Base-by-base conservation (phyloP, 2,888 invertebrate genomes). In the Amaurobius ferox region DNA sequence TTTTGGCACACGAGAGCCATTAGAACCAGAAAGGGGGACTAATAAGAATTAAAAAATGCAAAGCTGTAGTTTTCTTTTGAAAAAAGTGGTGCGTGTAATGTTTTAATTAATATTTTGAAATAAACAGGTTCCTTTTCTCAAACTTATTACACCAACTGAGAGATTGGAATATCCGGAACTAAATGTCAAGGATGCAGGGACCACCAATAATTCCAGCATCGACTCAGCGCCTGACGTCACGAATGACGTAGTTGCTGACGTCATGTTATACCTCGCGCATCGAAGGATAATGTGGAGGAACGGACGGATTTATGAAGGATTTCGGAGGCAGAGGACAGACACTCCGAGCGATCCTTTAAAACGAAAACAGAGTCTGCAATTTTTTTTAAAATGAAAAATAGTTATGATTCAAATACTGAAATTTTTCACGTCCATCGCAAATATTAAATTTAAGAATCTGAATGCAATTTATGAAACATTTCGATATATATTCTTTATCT, bases 151-250 rank as follows among this genome's bases (percentile, higher is more conserved):
- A 32, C 32, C 32, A 66, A n/a, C 32, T 32, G 16, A 55, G 44
- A 35, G 66, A 66, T 73, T 32, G 72, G 79, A 79, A 79, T 80
- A 73, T 29, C 68, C 62, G 62, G 76, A 81, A 81, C 70, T 70
- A 81, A 81, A 81, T 81, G 81, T 76, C 81, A 81, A 81, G 76
- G 80, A 79, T 79, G 78, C 35, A 62, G 70, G 40, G 62, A 64
- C 81, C 81, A 76, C 76, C 80, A 68, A 81, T 68, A 81, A 64
- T 74, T 81, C 74, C 68, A 74, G 30, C 68, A 81, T 81, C 80
- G 81, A 81, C 81, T 81, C 48, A 61, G 74, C 48, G 32, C 23
- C 61, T 81, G 81, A 81, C 81, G 81, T 81, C 81, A 81, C 39
- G 35, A 70, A 74, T 81, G 81, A 81, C 81, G 81, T 81, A 11